Evolutionary conservation across 2,113 vertebrate species (phyloP).

Genomic region (Numida meleagris): DNA sequence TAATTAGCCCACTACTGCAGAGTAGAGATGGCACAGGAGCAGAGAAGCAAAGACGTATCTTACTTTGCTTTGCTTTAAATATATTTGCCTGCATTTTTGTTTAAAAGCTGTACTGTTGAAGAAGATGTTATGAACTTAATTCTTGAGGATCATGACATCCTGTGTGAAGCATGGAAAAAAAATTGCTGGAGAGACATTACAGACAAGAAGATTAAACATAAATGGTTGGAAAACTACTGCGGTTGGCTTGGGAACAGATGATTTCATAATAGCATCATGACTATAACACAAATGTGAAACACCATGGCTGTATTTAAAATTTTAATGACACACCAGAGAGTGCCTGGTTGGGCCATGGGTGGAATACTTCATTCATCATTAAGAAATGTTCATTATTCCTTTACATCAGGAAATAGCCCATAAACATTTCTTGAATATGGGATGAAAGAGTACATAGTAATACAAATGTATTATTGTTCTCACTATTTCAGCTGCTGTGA

Average conservation of each 20-base stretch:
- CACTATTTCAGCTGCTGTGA: background rate
- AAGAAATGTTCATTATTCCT: background rate
- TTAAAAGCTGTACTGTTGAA: constrained; percentile 41
- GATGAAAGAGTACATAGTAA: background rate
- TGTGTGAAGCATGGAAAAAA: background rate
- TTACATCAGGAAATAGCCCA: constrained; percentile 21
- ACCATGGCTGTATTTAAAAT: background rate
- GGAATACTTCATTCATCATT: constrained; percentile 20
- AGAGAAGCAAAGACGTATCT: background rate
- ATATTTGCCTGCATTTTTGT: background rate
- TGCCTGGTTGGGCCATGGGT: background rate
- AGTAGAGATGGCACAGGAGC: background rate
- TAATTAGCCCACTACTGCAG: background rate
- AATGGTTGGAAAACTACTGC: constrained; percentile 8
- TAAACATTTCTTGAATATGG: background rate
- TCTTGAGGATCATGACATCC: background rate
- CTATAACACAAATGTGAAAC: constrained; percentile 14
- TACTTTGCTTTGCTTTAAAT: constrained; percentile 35
- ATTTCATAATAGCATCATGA: constrained; percentile 10
- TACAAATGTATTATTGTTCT: background rate
- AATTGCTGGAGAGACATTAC: background rate
- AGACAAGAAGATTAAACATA: constrained; percentile 16
- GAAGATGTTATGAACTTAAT: constrained; percentile 13
- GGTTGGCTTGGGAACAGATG: background rate
- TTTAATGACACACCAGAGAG: background rate